These are phyloP conservation scores for Latrodectus hesperus DNA, from an alignment of 2,888 invertebrate genomes.

Conservation along the genomic window DNA sequence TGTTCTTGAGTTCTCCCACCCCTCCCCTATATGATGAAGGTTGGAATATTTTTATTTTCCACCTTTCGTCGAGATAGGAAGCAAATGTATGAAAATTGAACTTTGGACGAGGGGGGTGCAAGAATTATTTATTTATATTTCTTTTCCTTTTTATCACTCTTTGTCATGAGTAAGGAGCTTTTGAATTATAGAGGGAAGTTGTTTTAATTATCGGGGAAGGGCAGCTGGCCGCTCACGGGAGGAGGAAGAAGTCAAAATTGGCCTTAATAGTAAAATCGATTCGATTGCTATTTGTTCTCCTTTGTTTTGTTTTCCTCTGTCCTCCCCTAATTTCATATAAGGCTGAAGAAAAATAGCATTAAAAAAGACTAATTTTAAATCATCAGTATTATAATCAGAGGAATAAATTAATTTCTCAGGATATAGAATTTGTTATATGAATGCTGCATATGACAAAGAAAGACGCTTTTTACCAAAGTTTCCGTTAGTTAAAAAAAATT, in stretches of 20 bases:
- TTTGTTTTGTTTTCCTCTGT: too few relatives aligned
- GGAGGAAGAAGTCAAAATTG: background rate
- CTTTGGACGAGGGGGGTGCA: background rate
- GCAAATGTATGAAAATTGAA: background rate
- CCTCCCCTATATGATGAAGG: too few relatives aligned
- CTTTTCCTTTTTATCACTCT: background rate
- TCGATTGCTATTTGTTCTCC: background rate
- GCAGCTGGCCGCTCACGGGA: background rate
- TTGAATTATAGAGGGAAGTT: background rate
- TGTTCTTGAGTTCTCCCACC: too few relatives aligned
- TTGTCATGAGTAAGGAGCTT: background rate
- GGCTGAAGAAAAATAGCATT: background rate
- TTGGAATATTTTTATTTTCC: too few relatives aligned
- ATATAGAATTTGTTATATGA: too few relatives aligned
- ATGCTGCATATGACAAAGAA: too few relatives aligned
- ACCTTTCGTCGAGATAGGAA: background rate
- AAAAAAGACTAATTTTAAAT: too few relatives aligned
- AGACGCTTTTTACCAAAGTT: too few relatives aligned
- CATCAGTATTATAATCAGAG: too few relatives aligned
- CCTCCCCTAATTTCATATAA: background rate
- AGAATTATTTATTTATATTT: conserved; percentile 1
- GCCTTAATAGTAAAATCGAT: conserved; percentile 1
- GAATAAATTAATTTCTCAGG: too few relatives aligned
- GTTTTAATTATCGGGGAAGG: background rate
- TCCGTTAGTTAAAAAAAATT: too few relatives aligned